Base-by-base conservation (phyloP, 35 echinoderm and acorn worm species). In the Heliocidaris tuberculata region DNA sequence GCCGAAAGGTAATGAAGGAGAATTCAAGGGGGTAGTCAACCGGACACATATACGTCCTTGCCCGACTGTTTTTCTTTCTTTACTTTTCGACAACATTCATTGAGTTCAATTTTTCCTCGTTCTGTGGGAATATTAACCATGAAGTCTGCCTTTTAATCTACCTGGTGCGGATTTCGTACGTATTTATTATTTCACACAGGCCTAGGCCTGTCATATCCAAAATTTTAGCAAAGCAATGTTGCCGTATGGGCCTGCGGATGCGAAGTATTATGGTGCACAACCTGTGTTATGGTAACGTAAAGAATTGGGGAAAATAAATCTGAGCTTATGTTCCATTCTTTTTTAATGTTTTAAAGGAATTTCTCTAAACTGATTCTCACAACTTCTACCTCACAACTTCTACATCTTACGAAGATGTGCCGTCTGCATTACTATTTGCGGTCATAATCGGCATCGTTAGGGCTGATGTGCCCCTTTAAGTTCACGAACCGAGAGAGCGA, bases 391-490 rank as follows among this genome's bases (percentile, higher is more conserved):
- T 78, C 65, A 71, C 61, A 2, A 71, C 24, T 71, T 78, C 65
- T 2, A 78, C 65, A 78, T 78, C 65, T 78, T 0, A 78, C 7
- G 65, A n/a, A 78, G 65, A 78, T 78, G 27, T 78, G 19, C 27
- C 65, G 6, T n/a, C 4, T 71, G 61, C 7, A 5, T 27, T 24
- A 27, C 60, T 21, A n/a, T 78, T 78, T 78, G 2, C 52, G 52
- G 21, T 78, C 19, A 78, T 78, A 27, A 27, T 78, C 65, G 65
- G 27, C 10, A 56, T 56, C 19, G 17, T 5, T 19, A 7, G 6
- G 27, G n/a, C 21, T 78, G 65, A 78, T 27, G 65, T 27, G 65
- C 32, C 87, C 87, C 87, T 89, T 89, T 89, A 89, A 89, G 31
- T 32, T 47, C 87, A 89, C 87, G 87, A 89, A 48, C 87, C 15